Percentiles rank a stretch among this genome's conserved stretches.
Conservation (phyloP, 1,140 invertebrate genomes). For the Pissodes strobi region DNA sequence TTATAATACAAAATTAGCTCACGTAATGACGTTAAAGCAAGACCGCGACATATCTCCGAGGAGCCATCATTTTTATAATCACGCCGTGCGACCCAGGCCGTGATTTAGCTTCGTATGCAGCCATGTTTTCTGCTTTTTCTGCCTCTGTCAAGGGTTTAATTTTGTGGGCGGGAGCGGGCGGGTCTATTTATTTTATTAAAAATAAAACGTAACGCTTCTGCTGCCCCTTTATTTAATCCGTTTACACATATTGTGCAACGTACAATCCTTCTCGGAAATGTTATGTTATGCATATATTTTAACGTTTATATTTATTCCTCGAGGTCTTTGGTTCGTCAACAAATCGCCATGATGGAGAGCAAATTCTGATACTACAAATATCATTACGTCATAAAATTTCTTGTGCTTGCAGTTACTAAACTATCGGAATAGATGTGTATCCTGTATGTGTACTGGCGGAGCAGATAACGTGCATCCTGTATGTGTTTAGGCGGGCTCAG, state of each 20-base stretch:
- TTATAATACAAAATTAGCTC: slow-evolving; percentile 35
- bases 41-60: slow-evolving; percentile 35
- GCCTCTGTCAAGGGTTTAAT: slow-evolving; percentile 31
- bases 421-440: too few relatives aligned
- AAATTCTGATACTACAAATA: too few relatives aligned
- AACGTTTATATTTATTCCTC: too few relatives aligned
- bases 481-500: too few relatives aligned
- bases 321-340: too few relatives aligned
- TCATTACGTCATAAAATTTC: too few relatives aligned
- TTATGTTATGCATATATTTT: too few relatives aligned
- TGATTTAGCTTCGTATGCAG: slow-evolving; percentile 34
- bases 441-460: too few relatives aligned
- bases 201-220: slow-evolving; percentile 1
- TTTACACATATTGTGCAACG: neutral
- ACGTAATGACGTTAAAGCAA: slow-evolving; percentile 36
- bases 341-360: too few relatives aligned
- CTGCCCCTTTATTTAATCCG: neutral
- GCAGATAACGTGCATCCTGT: too few relatives aligned
- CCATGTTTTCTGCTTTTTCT: slow-evolving; percentile 31
- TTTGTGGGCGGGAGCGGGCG: slow-evolving; percentile 24
- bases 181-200: slow-evolving; percentile 33
- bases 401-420: too few relatives aligned
- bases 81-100: slow-evolving; percentile 11
- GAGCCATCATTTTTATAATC: slow-evolving; percentile 36
- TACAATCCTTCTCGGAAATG: too few relatives aligned